Percentiles rank a stretch among this genome's conserved stretches.
phyloP scores from a whole-genome alignment of 2,888 invertebrate species.

The Tiphia femorata region DNA sequence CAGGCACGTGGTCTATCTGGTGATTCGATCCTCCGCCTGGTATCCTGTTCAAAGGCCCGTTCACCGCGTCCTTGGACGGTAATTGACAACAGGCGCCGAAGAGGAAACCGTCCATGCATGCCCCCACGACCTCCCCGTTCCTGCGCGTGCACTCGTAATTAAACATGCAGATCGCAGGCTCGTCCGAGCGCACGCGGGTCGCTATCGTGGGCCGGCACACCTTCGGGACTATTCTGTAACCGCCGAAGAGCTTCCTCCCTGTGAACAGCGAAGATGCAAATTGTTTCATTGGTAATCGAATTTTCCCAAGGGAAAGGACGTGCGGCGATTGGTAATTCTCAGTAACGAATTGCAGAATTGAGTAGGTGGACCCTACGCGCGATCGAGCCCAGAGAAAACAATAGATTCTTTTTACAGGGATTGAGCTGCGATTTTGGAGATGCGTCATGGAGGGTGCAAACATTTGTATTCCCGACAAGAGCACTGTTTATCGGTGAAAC shows the following conservation, averaged over 20 bases:
- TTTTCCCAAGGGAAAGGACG: no score
- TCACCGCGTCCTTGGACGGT: constrained; percentile 68
- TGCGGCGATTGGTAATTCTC: no score
- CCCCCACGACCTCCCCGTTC: constrained; percentile 86
- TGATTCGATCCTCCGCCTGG: constrained; percentile 32
- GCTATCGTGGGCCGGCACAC: constrained; percentile 81
- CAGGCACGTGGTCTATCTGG: constrained; percentile 62
- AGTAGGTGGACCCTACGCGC: no score
- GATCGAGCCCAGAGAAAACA: no score
- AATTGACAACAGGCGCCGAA: constrained; percentile 92
- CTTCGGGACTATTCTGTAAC: constrained; percentile 87
- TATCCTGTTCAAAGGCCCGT: constrained; percentile 37
- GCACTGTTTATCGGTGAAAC: no score
- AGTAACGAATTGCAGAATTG: no score
- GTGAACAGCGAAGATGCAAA: no score
- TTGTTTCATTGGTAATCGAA: not conserved
- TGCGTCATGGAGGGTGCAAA: no score
- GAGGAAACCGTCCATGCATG: constrained; percentile 93
- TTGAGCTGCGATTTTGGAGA: no score
- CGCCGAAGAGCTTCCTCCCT: constrained; percentile 82
- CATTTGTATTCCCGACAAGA: no score
- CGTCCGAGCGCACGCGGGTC: constrained; percentile 73
- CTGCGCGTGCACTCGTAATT: constrained; percentile 88
- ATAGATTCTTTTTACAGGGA: no score
- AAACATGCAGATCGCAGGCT: constrained; percentile 91